phyloP scores from a whole-genome alignment of 2,888 invertebrate species.

The Entomobrya proxima region DNA sequence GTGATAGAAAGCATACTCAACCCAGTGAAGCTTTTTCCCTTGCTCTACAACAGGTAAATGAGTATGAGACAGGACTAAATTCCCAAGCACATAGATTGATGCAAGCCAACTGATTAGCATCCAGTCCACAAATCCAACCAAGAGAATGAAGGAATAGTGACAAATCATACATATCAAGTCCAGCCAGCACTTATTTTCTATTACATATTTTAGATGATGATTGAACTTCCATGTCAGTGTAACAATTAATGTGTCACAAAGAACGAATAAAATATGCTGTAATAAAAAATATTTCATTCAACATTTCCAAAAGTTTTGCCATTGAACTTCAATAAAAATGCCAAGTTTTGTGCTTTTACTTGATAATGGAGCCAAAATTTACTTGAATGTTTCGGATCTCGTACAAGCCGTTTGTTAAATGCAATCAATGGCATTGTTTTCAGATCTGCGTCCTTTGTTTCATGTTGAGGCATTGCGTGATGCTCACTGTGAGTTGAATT shows the following conservation, averaged over 20 bases:
- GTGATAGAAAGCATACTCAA: constrained; percentile 61
- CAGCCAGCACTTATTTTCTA: constrained; percentile 57
- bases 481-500: constrained; percentile 71
- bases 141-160: constrained; percentile 32
- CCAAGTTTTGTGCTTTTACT: constrained; percentile 18
- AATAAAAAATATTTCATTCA: not conserved
- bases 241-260: constrained; percentile 72
- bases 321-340: not conserved
- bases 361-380: constrained; percentile 72
- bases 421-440: constrained; percentile 72
- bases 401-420: constrained; percentile 69
- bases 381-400: constrained; percentile 64
- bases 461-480: constrained; percentile 74
- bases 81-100: constrained; percentile 35
- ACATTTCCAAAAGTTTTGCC: not conserved
- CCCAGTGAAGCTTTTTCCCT: constrained; percentile 56
- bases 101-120: constrained; percentile 28
- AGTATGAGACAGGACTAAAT: constrained; percentile 18
- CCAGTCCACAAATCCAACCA: constrained; percentile 27
- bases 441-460: constrained; percentile 70
- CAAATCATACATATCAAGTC: constrained; percentile 32
- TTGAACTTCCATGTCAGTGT: constrained; percentile 74
- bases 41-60: constrained; percentile 39
- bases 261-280: constrained; percentile 68
- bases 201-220: constrained; percentile 70